These are phyloP conservation scores for Serinus canaria DNA, from an alignment of 2,113 vertebrate species.

Conservation along the genomic window DNA sequence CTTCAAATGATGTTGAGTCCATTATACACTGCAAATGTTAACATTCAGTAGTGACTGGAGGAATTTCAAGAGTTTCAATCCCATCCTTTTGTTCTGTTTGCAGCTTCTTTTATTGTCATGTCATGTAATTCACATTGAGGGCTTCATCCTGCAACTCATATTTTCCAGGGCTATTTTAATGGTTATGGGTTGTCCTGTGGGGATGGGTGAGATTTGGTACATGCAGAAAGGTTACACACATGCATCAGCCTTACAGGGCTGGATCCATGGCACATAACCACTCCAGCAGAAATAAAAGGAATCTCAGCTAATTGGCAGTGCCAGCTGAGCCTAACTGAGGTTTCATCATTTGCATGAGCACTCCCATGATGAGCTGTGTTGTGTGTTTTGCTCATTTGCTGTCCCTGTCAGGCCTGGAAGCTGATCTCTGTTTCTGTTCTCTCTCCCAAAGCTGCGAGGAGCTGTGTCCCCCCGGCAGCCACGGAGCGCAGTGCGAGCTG, in stretches of 20 bases:
- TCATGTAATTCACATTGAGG: background rate
- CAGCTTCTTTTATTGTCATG: background rate
- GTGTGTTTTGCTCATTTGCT: background rate
- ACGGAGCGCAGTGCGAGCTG: conserved; percentile 93
- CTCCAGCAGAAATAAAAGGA: background rate
- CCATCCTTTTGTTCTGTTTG: background rate
- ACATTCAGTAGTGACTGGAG: background rate
- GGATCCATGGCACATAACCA: background rate
- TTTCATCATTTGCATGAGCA: background rate
- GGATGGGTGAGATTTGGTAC: background rate
- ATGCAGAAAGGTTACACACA: background rate
- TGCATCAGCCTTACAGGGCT: background rate
- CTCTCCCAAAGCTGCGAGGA: conserved; percentile 86
- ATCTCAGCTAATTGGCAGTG: background rate
- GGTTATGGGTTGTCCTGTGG: background rate
- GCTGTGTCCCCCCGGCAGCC: conserved; percentile 91
- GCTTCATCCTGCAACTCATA: background rate
- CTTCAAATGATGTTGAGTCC: background rate
- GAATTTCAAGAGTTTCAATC: background rate
- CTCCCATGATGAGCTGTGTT: background rate
- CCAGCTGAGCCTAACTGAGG: background rate
- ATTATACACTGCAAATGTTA: background rate
- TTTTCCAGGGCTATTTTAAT: background rate
- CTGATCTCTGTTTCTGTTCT: background rate
- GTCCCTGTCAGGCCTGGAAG: background rate